Evolutionary conservation across 2,888 invertebrate genomes (phyloP).

Genomic region (Drosophila buzzatii): DNA sequence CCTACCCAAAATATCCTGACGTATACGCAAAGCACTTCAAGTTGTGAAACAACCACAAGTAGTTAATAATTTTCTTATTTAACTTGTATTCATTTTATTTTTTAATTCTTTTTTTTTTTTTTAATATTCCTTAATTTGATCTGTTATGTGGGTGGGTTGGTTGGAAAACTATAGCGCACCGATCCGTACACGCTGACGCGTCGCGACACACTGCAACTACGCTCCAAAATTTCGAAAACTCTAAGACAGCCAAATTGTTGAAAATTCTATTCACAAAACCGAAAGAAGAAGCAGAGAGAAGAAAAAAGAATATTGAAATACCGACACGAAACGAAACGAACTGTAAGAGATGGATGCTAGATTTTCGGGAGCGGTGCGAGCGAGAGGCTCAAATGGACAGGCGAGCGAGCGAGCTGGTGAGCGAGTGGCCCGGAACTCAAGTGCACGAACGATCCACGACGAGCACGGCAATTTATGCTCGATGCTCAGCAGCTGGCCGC

Average conservation of each 20-base stretch:
- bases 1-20: constrained; percentile 30
- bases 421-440: constrained; percentile 59
- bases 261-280: constrained; percentile 66
- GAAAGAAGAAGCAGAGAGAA: constrained; percentile 21
- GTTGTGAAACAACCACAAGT: background rate
- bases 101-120: constrained; percentile 7
- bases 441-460: constrained; percentile 68
- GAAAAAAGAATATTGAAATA: constrained; percentile 41
- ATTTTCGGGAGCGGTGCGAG: constrained; percentile 35
- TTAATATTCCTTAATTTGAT: constrained; percentile 13
- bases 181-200: constrained; percentile 79
- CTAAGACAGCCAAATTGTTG: constrained; percentile 69
- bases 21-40: constrained; percentile 3
- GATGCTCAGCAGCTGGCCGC: constrained; percentile 74
- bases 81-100: background rate
- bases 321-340: constrained; percentile 47
- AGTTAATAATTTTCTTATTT: background rate
- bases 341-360: constrained; percentile 44
- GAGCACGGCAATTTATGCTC: constrained; percentile 72
- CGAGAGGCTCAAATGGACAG: constrained; percentile 33
- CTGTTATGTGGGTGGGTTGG: background rate
- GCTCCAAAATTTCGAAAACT: constrained; percentile 83
- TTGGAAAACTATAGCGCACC: constrained; percentile 47
- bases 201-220: constrained; percentile 85
- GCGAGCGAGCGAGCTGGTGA: constrained; percentile 16